Evolutionary conservation across 64 coral and sea anemone genomes (phyloP).

Genomic region (Montipora foliosa): DNA sequence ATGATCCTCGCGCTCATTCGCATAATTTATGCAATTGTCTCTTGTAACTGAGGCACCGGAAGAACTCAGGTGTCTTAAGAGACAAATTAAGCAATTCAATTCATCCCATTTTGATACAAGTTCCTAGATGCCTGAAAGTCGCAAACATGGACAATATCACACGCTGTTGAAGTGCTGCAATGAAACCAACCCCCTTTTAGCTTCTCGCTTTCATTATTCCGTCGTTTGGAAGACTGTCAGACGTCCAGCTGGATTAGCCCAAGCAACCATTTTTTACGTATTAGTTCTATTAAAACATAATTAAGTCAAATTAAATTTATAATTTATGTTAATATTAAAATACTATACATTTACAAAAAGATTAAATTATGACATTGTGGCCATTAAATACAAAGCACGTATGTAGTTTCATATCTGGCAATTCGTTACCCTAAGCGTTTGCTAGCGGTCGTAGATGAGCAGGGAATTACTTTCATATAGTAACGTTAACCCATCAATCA

Average conservation of each 20-base stretch:
- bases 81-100: background rate
- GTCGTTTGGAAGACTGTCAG: background rate
- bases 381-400: no score
- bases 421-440: no score
- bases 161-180: background rate
- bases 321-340: background rate
- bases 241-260: background rate
- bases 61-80: background rate
- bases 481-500: no score
- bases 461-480: no score
- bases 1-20: no score
- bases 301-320: background rate
- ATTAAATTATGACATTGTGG: no score
- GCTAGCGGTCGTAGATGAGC: no score
- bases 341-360: no score
- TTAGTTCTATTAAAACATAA: background rate
- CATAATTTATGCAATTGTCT: no score
- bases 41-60: no score
- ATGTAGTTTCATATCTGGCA: no score
- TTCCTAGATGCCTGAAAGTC: background rate
- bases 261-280: background rate
- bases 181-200: background rate
- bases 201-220: background rate
- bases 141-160: no score
- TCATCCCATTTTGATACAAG: background rate